Evolutionary conservation across 2,888 invertebrate species (phyloP).

Genomic region (Brenthis daphne): DNA sequence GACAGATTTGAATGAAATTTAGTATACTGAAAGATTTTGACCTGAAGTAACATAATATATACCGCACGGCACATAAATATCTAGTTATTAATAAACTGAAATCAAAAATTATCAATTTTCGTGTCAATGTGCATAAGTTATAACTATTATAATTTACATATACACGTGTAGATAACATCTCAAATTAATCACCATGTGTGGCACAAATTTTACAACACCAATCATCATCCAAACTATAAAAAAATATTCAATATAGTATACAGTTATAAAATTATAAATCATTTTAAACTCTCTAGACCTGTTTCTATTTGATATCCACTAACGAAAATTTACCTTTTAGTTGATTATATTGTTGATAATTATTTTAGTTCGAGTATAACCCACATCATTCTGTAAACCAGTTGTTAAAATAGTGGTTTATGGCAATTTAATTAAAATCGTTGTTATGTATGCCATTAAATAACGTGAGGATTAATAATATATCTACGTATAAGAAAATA

Average conservation of each 20-base stretch:
- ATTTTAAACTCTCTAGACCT: constrained; percentile 5
- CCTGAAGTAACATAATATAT: too few species aligned
- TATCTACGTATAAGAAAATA: not conserved
- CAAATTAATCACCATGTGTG: too few species aligned
- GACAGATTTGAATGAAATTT: too few species aligned
- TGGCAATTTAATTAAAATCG: not conserved
- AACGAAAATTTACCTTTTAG: not conserved
- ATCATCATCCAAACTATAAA: too few species aligned
- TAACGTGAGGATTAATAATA: not conserved
- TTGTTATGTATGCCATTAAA: not conserved
- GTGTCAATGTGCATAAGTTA: too few species aligned
- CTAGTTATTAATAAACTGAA: too few species aligned
- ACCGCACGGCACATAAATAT: too few species aligned
- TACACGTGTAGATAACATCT: too few species aligned
- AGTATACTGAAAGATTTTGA: too few species aligned
- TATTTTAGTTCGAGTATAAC: not conserved
- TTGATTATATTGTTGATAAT: constrained; percentile 6
- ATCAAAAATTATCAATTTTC: too few species aligned
- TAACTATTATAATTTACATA: too few species aligned
- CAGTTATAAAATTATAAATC: constrained; percentile 1
- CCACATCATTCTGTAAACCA: not conserved
- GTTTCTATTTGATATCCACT: not conserved
- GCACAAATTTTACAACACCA: too few species aligned
- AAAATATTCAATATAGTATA: not conserved
- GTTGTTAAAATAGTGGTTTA: constrained; percentile 8